Conservation (phyloP, 2,888 invertebrate genomes). For the Bursaphelenchus okinawaensis region DNA sequence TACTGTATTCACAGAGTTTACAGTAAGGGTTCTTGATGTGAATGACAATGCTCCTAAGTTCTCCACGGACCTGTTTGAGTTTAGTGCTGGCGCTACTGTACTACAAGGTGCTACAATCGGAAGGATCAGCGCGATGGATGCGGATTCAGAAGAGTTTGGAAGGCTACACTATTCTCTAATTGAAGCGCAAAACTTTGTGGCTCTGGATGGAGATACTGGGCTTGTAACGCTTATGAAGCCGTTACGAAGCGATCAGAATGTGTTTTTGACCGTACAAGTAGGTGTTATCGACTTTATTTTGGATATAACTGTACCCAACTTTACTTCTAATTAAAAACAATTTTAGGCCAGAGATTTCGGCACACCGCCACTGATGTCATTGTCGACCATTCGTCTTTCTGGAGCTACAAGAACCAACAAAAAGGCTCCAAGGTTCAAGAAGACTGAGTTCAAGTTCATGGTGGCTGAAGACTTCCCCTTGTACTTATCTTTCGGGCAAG, state of each 20-base stretch:
- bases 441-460: constrained; percentile 24
- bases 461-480: constrained; percentile 28
- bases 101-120: constrained; percentile 11
- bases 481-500: constrained; percentile 23
- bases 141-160: constrained; percentile 81
- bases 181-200: constrained; percentile 51
- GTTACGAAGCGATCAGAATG: constrained; percentile 11
- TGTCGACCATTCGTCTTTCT: constrained; percentile 13
- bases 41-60: constrained; percentile 90
- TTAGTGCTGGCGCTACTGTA: constrained; percentile 23
- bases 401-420: constrained; percentile 6
- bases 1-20: constrained; percentile 25
- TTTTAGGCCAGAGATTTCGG: constrained; percentile 30
- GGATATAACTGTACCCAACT: too few species aligned
- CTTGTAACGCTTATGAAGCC: constrained; percentile 13
- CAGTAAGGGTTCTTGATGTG: constrained; percentile 60
- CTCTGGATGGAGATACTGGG: constrained; percentile 15
- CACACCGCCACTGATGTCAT: constrained; percentile 28
- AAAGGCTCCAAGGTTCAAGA: constrained; percentile 21
- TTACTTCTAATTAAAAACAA: not conserved
- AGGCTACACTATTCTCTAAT: constrained; percentile 78
- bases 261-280: constrained; percentile 34
- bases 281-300: too few species aligned
- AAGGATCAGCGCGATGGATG: constrained; percentile 67
- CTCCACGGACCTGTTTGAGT: constrained; percentile 72